Conservation (phyloP, 2,113 vertebrate genomes). For the Ploceus nigricollis region DNA sequence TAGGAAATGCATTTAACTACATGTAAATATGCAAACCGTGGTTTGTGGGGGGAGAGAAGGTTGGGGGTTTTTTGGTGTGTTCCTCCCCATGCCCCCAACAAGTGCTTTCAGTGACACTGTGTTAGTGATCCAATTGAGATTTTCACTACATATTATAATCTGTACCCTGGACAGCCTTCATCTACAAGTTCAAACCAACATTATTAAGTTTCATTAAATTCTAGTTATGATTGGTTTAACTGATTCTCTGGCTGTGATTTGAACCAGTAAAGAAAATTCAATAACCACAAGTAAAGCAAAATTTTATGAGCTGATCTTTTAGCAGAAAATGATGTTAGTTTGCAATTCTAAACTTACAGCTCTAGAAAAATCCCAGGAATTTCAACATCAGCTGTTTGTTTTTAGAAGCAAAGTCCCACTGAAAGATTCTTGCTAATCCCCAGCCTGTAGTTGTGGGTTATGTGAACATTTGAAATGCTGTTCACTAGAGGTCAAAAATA, state of each 20-base stretch:
- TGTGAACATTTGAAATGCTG: conserved; percentile 65
- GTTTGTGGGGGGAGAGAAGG: background rate
- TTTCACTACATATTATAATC: background rate
- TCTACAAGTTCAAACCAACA: background rate
- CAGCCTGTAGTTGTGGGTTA: conserved; percentile 53
- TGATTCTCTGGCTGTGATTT: background rate
- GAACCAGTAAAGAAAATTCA: background rate
- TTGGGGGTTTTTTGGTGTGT: background rate
- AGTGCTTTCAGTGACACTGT: conserved; percentile 40
- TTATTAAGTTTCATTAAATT: background rate
- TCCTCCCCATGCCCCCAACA: background rate
- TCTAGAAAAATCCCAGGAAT: conserved; percentile 73
- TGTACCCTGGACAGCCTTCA: background rate
- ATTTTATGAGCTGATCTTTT: conserved; percentile 19
- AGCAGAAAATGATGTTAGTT: conserved; percentile 40
- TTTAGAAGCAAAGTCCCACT: conserved; percentile 73
- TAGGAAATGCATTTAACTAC: background rate
- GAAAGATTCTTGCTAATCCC: conserved; percentile 71
- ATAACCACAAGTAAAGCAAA: background rate
- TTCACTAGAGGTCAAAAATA: conserved; percentile 5
- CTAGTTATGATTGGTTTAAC: background rate
- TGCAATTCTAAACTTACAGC: conserved; percentile 59
- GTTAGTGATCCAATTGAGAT: background rate
- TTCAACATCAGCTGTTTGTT: conserved; percentile 71
- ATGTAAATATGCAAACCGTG: conserved; percentile 27